phyloP scores from a whole-genome alignment of 2,113 vertebrate genomes.

The Xerus inauris region DNA sequence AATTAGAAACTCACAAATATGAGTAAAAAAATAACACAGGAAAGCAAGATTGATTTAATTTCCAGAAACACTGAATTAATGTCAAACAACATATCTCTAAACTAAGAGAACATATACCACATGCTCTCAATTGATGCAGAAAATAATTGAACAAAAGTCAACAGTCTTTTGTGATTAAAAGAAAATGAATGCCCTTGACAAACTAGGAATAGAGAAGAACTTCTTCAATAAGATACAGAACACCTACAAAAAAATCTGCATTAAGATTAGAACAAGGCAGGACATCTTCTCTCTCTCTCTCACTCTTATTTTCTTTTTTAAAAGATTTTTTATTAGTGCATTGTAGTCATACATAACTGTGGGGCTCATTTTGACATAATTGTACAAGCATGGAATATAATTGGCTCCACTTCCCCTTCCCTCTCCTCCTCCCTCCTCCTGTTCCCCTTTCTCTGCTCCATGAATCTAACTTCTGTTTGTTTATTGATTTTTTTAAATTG shows the following conservation, averaged over 20 bases:
- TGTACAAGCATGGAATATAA: too few relatives aligned
- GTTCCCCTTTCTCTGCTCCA: too few relatives aligned
- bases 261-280: background rate
- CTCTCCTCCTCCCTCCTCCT: too few relatives aligned
- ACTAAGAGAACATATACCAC: background rate
- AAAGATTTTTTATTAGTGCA: too few relatives aligned
- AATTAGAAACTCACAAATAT: background rate
- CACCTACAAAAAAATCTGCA: background rate
- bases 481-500: too few relatives aligned
- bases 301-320: too few relatives aligned
- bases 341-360: too few relatives aligned
- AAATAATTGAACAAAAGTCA: background rate
- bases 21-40: background rate
- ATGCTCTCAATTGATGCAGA: background rate
- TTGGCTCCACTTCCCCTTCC: too few relatives aligned
- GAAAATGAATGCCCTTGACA: background rate
- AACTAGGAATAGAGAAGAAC: background rate
- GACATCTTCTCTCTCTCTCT: too few relatives aligned
- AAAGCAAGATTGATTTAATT: background rate
- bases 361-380: too few relatives aligned
- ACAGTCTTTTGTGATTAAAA: background rate
- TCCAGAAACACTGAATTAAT: background rate
- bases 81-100: background rate
- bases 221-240: background rate
- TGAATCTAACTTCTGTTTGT: too few relatives aligned